Base-by-base conservation (phyloP, 2,797 vertebrate genomes). In the Onychomys leucogaster region DNA sequence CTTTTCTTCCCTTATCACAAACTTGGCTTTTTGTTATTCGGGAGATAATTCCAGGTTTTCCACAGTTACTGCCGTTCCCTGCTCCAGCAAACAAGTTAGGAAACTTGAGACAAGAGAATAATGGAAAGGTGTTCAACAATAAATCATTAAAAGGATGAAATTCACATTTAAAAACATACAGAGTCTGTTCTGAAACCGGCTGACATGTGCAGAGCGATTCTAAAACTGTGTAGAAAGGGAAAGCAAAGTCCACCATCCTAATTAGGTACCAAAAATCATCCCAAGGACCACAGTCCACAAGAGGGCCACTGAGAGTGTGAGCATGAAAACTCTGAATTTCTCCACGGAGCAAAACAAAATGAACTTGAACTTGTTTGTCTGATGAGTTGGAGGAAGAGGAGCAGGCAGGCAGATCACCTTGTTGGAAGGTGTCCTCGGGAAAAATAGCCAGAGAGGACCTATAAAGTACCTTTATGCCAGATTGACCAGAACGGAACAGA, bases 71-170 rank as follows among this genome's bases (percentile, higher is more conserved):
- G 9, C 32, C 32, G 0, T 34, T 59, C 37, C 86, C 11, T 43
- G n/a, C 37, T 76, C 3, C 29, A 34, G 63, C 52, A 46, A 89
- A 61, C 27, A 76, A 59, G 85, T 57, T 41, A 73, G n/a, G 61
- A 88, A 21, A 52, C 59, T 82, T 92, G 78, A 57, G 92, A 41
- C 6, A 5, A 4, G 2, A 25, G 27, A 43, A 84, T 59, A 34
- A 10, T 2, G 7, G 9, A 7, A 59, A 90, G 59, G 52, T 81
- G 78, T 82, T 82, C 82, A 92, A 41, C 67, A 90, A 23, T 52
- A 34, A n/a, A 87, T 93, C 83, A 55, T 8, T 34, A 81, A 80
- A 23, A 81, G 76, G 63, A 87, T 32, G 86, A 90, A 91, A 78
- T 85, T 87, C 29, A 81, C 34, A 12, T 59, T 91, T 88, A 87